Percentiles rank a stretch among this genome's conserved stretches.
These are phyloP conservation scores for Campoplex nolae DNA, from an alignment of 2,888 invertebrate genomes.

Conservation along the genomic window DNA sequence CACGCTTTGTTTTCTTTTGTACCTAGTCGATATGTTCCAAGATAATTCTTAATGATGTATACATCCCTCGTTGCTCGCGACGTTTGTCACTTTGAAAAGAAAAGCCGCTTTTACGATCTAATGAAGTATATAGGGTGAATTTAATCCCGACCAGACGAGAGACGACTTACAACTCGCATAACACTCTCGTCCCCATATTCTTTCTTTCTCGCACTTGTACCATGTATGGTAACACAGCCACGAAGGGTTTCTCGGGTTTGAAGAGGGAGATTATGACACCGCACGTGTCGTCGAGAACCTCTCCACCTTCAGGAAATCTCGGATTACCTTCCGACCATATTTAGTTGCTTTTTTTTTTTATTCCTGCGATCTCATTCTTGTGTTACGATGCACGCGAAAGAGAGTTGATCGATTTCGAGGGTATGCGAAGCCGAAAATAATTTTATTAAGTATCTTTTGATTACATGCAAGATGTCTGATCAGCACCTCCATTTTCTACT, in stretches of 20 bases:
- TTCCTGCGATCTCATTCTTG: not conserved
- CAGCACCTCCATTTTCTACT: slow-evolving; percentile 42
- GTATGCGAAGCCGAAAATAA: slow-evolving; percentile 9
- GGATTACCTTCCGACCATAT: slow-evolving; percentile 61
- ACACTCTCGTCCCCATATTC: slow-evolving; percentile 29
- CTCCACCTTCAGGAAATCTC: slow-evolving; percentile 59
- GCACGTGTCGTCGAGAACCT: slow-evolving; percentile 62
- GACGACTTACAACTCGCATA: slow-evolving; percentile 51
- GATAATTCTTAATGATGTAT: slow-evolving; percentile 43
- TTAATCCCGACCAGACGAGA: slow-evolving; percentile 57
- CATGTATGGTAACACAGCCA: not conserved
- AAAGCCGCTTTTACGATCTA: slow-evolving; percentile 59
- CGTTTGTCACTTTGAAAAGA: slow-evolving; percentile 42
- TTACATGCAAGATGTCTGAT: slow-evolving; percentile 36
- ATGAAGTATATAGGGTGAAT: slow-evolving; percentile 54
- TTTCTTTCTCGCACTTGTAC: not conserved
- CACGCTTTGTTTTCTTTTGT: not conserved
- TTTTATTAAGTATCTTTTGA: slow-evolving; percentile 30
- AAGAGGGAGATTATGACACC: slow-evolving; percentile 57
- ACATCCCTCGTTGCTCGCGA: slow-evolving; percentile 33
- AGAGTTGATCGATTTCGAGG: slow-evolving; percentile 56
- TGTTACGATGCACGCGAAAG: slow-evolving; percentile 34
- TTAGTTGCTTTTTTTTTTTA: not conserved
- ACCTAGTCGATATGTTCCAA: not conserved
- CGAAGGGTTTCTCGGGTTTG: slow-evolving; percentile 59